These are phyloP conservation scores for Cheirogaleus major DNA, from an alignment of 2,797 vertebrate species.

Conservation along the genomic window DNA sequence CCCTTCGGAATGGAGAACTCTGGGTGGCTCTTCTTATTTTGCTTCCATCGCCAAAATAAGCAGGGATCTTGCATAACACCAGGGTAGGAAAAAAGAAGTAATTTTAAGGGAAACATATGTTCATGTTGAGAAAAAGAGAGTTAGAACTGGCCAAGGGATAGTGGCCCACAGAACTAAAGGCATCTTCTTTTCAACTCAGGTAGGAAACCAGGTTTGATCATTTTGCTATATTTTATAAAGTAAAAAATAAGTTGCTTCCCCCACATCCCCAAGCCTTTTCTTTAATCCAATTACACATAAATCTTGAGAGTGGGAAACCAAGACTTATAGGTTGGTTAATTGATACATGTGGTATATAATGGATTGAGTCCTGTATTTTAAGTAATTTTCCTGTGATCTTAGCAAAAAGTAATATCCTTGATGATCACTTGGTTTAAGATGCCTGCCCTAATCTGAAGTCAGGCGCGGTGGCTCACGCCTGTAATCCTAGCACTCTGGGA, in stretches of 20 bases:
- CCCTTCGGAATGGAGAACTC: constrained; percentile 86
- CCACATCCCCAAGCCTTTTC: neutral
- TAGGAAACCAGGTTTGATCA: neutral
- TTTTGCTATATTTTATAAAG: neutral
- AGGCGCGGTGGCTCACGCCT: too few species aligned
- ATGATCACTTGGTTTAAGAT: neutral
- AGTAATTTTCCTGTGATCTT: neutral
- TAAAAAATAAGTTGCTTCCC: neutral
- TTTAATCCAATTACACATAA: constrained; percentile 11
- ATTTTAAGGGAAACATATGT: constrained; percentile 82
- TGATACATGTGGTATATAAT: neutral
- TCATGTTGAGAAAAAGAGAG: constrained; percentile 43
- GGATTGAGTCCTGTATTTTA: neutral
- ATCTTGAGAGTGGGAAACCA: neutral
- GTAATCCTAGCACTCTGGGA: too few species aligned
- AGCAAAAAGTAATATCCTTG: neutral
- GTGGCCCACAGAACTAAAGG: neutral
- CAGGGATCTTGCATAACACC: constrained; percentile 81
- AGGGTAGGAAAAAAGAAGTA: constrained; percentile 79
- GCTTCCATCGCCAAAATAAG: constrained; percentile 85
- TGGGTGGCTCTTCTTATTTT: constrained; percentile 84
- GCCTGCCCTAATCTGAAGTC: neutral
- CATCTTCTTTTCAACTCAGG: neutral
- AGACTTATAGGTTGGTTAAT: neutral
- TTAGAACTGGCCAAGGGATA: neutral